Base-by-base conservation (phyloP, 1,140 invertebrate species). In the Araneus ventricosus region DNA sequence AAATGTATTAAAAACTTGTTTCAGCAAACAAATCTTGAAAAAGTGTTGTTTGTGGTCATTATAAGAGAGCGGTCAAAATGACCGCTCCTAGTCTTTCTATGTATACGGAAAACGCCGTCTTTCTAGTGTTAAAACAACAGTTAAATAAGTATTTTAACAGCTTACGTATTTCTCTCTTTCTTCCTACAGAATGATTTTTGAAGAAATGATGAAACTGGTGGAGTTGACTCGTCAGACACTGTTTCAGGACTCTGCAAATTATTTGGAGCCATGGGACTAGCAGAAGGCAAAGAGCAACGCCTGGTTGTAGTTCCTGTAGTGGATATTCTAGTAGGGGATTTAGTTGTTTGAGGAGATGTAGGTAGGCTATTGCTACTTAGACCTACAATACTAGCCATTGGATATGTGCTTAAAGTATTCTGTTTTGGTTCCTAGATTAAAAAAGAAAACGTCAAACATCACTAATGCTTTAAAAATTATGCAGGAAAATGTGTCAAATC, bases 351-450 rank as follows among this genome's bases (percentile, higher is more conserved):
- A 67, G 82, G 70, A 37, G 52, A 86, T 37, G 90, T 30, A 92
- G 90, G 84, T 79, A 37, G 90, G 82, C 90, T 88, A 93, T 41
- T 41, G 82, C 91, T 93, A 93, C 59, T 93, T 79, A 91, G 52
- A 84, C 75, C 79, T 84, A 91, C 45, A 84, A 30, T 61, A 84
- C 75, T 82, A 63, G 79, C 45, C 39, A 39, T 52, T 82, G 89
- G 79, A 84, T 52, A 84, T 57, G 67, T 22, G 45, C 67, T 41
- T 27, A 45, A 45, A 27, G 45, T 59, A 79, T 30, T 57, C 20
- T 61, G 61, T n/a, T 87, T 57, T 37, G 67, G 6, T 27, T 87
- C 85, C 84, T 93, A 34, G 4, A 84, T 14, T 14, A 27, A 41
- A 84, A 84, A 84, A 27, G 4, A 84, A 45, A 52, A 80, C 30